phyloP scores from a whole-genome alignment of 2,888 invertebrate genomes.

The Oithona nana region DNA sequence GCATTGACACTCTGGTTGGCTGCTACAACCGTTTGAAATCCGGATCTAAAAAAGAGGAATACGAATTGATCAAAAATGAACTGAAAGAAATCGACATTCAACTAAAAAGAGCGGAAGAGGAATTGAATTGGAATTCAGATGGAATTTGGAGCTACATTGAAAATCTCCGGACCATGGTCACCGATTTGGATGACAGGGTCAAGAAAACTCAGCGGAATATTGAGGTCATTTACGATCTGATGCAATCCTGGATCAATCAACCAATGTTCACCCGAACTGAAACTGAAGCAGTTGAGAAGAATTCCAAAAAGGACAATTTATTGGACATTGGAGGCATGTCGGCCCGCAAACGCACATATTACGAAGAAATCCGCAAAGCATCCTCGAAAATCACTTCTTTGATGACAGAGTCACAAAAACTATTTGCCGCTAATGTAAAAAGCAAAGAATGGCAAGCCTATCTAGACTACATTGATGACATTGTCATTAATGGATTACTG shows the following conservation, averaged over 20 bases:
- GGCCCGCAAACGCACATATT: constrained; percentile 26
- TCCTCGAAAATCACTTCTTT: constrained; percentile 51
- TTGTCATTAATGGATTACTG: constrained; percentile 61
- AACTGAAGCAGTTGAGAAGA: neutral
- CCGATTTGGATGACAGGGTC: constrained; percentile 56
- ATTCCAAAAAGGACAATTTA: neutral
- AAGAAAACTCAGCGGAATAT: constrained; percentile 69
- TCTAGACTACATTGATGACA: constrained; percentile 62
- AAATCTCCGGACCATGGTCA: constrained; percentile 54
- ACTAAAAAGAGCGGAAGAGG: constrained; percentile 53
- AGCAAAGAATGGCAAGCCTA: constrained; percentile 59
- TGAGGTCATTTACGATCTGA: constrained; percentile 50
- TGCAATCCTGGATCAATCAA: constrained; percentile 32
- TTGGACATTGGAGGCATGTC: constrained; percentile 17
- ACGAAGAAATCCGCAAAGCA: constrained; percentile 49
- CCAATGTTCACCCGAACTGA: constrained; percentile 41
- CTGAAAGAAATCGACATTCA: constrained; percentile 62
- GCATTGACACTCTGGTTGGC: constrained; percentile 41
- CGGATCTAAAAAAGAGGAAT: constrained; percentile 64
- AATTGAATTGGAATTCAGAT: constrained; percentile 66
- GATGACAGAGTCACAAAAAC: constrained; percentile 55
- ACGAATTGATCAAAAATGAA: constrained; percentile 61
- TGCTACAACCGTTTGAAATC: constrained; percentile 68
- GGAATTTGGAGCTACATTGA: constrained; percentile 64
- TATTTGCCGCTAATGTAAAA: constrained; percentile 51